Evolutionary conservation across 2,888 invertebrate species (phyloP), one percentile per base, ranked within the genome.

Genomic region (Cheilosia soror): DNA sequence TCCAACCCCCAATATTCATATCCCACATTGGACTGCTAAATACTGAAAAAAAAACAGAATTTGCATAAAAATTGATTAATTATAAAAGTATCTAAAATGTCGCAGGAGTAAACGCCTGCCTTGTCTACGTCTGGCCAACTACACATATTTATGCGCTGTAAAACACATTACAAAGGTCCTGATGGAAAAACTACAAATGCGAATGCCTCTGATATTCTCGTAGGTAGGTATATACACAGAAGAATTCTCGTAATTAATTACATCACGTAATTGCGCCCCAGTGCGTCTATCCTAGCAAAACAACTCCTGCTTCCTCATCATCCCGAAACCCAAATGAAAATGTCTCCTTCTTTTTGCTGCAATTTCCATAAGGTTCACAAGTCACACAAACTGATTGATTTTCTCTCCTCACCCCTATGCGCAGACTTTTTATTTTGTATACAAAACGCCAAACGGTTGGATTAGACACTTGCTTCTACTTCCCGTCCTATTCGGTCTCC

Each of bases 361-460:
- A 68, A 81, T 85, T 85, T 81, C 85, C 85, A 85, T 85, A 85
- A 83, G 72, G 85, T 77, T 81, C 81, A 81, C 85, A 77, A 81
- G 76, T 85, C 76, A 81, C 62, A 76, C 27, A 33, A 66, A 44
- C 81, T 85, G 85, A 85, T 85, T 85, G 85, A 85, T 85, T 85
- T 85, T 85, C n/a, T 15, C 76, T 66, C 72, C 57, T 77, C 63
- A 44, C 81, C 68, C 81, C 85, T 62, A 66, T 55, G 31, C 65
- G 37, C 33, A 68, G 58, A 79, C 68, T 72, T 49, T 20, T 49
- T 44, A 15, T 27, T n/a, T 42, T 68, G 7, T 20, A 20, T 20
- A 68, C 40, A 65, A 33, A 55, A 49, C 40, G 13, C 15, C 81
- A 65, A 85, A 85, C 85, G 76, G 76, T 81, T 85, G 85, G 63